Evolutionary conservation across 2,113 vertebrate species (phyloP).

Genomic region (Empidonax alnorum): DNA sequence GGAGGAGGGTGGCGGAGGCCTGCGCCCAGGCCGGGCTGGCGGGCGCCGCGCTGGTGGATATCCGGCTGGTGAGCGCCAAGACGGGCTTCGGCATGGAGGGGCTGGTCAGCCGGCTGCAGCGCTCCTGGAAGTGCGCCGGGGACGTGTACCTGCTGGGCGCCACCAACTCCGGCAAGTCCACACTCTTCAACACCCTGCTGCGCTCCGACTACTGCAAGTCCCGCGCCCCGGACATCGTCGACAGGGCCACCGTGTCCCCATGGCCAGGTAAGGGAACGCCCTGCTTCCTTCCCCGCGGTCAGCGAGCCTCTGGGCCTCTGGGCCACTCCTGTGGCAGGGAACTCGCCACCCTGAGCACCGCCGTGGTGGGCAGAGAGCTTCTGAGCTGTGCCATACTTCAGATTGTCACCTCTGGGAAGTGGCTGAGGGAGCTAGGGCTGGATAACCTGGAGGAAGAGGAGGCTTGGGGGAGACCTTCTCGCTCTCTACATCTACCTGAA

Average conservation of each 20-base stretch:
- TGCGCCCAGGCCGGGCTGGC: constrained; percentile 67
- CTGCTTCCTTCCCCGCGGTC: too few species aligned
- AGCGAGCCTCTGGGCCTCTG: accelerated
- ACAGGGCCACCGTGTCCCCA: constrained; percentile 88
- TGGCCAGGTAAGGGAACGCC: constrained; percentile 83
- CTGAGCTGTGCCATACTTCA: accelerated
- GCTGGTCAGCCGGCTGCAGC: constrained; percentile 85
- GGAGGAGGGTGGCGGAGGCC: constrained; percentile 59
- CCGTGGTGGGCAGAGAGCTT: accelerated
- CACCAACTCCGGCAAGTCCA: constrained; percentile 92
- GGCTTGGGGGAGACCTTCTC: accelerated
- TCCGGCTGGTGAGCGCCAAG: constrained; percentile 93
- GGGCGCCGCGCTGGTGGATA: constrained; percentile 42
- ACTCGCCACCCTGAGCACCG: accelerated
- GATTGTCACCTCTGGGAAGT: accelerated
- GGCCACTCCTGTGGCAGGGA: too few species aligned
- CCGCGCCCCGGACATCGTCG: constrained; percentile 75
- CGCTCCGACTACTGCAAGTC: constrained; percentile 90
- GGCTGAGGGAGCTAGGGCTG: background rate
- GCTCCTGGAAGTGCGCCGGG: constrained; percentile 85
- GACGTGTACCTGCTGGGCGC: constrained; percentile 90
- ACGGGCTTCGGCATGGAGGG: constrained; percentile 90
- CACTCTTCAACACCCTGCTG: constrained; percentile 90
- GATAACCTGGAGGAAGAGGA: background rate
- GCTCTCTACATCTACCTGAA: background rate